phyloP scores from a whole-genome alignment of 2,888 invertebrate genomes.

The Oasisia sp. region DNA sequence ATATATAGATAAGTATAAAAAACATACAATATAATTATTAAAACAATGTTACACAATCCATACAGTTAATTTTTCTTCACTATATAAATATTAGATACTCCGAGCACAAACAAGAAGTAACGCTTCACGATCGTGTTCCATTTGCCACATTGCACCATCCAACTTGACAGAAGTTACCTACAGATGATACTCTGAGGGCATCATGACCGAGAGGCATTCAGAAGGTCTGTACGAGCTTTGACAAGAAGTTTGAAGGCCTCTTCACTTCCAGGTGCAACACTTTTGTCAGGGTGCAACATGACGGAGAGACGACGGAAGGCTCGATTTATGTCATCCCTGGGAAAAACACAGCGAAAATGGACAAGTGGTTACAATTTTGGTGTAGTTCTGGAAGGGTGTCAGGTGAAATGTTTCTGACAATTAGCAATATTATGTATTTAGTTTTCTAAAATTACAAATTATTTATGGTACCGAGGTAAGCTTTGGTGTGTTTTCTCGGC shows the following conservation, averaged over 20 bases:
- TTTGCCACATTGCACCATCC: neutral
- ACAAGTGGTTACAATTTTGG: neutral
- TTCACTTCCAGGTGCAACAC: constrained; percentile 66
- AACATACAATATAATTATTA: no score
- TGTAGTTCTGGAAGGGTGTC: neutral
- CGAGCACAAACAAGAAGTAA: neutral
- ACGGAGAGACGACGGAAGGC: constrained; percentile 66
- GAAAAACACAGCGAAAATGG: neutral
- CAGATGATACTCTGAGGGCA: neutral
- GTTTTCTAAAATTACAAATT: neutral
- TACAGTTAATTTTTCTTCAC: neutral
- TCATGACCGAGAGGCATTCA: constrained; percentile 45
- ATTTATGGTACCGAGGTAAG: no score
- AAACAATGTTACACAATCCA: neutral
- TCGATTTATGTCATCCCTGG: constrained; percentile 66
- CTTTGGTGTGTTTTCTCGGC: no score
- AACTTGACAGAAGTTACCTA: neutral
- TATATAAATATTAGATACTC: neutral
- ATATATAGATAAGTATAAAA: neutral
- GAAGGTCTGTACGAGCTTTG: constrained; percentile 60
- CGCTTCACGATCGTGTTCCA: neutral
- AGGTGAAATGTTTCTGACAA: neutral
- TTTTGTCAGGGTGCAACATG: constrained; percentile 67
- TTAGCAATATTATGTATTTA: neutral
- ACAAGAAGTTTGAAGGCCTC: constrained; percentile 67